phyloP scores from a whole-genome alignment of 2,797 vertebrate species.

The Spinus olivaceus region DNA sequence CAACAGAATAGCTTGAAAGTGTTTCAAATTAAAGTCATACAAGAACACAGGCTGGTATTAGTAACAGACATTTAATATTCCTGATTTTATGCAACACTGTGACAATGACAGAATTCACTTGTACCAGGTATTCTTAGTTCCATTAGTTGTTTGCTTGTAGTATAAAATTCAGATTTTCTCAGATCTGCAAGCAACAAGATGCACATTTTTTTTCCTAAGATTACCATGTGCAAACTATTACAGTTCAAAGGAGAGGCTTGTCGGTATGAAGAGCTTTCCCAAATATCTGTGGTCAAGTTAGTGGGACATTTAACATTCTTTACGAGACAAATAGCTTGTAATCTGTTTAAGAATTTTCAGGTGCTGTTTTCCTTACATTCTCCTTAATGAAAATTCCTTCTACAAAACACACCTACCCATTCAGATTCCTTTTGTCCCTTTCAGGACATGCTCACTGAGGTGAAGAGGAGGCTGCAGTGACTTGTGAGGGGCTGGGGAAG shows the following conservation, averaged over 20 bases:
- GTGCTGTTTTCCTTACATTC: not conserved
- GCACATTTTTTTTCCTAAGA: not conserved
- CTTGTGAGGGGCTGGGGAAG: not conserved
- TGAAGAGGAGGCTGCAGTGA: too few species aligned
- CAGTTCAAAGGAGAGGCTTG: not conserved
- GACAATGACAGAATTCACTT: not conserved
- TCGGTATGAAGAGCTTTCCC: not conserved
- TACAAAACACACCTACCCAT: fast-evolving
- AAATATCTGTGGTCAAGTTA: slow-evolving; percentile 32
- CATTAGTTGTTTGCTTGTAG: not conserved
- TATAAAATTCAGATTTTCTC: not conserved
- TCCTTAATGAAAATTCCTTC: not conserved
- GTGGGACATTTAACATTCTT: not conserved
- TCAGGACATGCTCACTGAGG: fast-evolving
- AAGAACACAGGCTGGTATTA: not conserved
- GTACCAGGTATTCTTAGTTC: not conserved
- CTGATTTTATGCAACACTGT: not conserved
- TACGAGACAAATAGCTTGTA: not conserved
- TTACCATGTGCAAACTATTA: slow-evolving; percentile 51
- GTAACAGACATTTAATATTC: not conserved
- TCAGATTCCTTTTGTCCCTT: fast-evolving
- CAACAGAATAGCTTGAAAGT: not conserved
- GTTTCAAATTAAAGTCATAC: not conserved
- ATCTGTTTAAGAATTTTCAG: not conserved
- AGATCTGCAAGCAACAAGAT: not conserved